phyloP scores from a whole-genome alignment of 2,797 vertebrate genomes.

The Parauchenoglanis punctatus region DNA sequence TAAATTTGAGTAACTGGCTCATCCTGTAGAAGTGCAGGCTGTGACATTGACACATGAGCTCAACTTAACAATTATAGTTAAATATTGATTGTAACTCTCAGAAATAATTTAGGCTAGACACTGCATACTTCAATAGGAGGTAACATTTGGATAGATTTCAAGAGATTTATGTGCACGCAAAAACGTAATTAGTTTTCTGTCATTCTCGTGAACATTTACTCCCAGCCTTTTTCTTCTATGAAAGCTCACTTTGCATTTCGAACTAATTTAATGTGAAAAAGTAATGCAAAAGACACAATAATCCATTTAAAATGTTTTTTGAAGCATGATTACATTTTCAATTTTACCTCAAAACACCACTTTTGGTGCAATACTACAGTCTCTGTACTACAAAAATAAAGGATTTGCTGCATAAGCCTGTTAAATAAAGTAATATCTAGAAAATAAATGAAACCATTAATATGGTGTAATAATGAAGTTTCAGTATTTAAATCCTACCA shows the following conservation, averaged over 20 bases:
- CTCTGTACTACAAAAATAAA: neutral
- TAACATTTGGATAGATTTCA: conserved; percentile 26
- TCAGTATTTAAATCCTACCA: neutral
- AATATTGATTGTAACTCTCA: conserved; percentile 37
- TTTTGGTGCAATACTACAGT: neutral
- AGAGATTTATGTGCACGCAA: neutral
- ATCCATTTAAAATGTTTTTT: neutral
- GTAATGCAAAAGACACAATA: neutral
- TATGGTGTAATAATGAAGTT: conserved; percentile 4
- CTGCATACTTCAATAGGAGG: neutral
- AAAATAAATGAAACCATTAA: neutral
- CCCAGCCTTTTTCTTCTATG: neutral
- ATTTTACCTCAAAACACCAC: neutral
- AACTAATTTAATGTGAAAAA: neutral
- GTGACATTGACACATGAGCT: conserved; percentile 23
- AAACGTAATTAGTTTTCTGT: conserved; percentile 39
- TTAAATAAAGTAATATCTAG: conserved; percentile 1
- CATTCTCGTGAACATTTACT: conserved; percentile 41
- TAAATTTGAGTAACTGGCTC: conserved; percentile 9
- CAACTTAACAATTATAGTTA: conserved; percentile 32
- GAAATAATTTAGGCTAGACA: conserved; percentile 35
- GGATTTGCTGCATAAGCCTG: neutral
- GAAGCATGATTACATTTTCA: neutral
- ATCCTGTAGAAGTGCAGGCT: neutral
- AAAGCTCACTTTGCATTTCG: neutral